Evolutionary conservation across 2,888 invertebrate genomes (phyloP).

Genomic region (Apeira syringaria): DNA sequence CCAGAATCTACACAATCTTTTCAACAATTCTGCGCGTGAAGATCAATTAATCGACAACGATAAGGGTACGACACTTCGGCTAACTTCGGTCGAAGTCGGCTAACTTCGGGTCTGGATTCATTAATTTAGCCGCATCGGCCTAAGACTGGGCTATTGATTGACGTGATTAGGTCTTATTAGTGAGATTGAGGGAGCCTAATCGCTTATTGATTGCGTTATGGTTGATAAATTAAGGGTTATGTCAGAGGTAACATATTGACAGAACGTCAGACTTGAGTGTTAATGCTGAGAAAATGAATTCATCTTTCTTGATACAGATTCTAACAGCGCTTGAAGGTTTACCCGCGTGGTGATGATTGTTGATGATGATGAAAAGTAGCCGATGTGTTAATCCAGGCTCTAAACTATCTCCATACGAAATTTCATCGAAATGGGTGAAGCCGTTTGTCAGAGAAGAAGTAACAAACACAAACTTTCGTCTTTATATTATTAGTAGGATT

Average conservation of each 20-base stretch:
- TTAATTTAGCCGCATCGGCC: slow-evolving; percentile 9
- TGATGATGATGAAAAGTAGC: no score
- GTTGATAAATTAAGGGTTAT: not conserved
- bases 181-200: slow-evolving; percentile 10
- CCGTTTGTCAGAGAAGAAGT: no score
- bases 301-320: no score
- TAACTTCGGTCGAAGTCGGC: slow-evolving; percentile 18
- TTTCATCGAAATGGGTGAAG: no score
- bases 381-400: no score
- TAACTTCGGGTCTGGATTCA: slow-evolving; percentile 14
- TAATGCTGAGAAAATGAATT: no score
- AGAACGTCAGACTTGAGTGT: no score
- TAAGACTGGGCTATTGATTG: slow-evolving; percentile 8
- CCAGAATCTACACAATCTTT: slow-evolving; percentile 6
- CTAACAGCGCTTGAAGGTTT: no score
- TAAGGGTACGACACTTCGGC: slow-evolving; percentile 18
- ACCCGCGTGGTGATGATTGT: no score
- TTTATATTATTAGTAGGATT: no score
- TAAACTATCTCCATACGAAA: no score
- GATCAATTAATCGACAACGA: slow-evolving; percentile 19
- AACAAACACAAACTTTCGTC: no score
- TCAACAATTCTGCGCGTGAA: slow-evolving; percentile 12
- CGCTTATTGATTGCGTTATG: slow-evolving; percentile 9
- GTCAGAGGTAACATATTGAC: not conserved
- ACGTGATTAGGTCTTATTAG: slow-evolving; percentile 10